These are phyloP conservation scores for Sarcophaga subvicina DNA, from an alignment of 2,888 invertebrate species.

Conservation along the genomic window DNA sequence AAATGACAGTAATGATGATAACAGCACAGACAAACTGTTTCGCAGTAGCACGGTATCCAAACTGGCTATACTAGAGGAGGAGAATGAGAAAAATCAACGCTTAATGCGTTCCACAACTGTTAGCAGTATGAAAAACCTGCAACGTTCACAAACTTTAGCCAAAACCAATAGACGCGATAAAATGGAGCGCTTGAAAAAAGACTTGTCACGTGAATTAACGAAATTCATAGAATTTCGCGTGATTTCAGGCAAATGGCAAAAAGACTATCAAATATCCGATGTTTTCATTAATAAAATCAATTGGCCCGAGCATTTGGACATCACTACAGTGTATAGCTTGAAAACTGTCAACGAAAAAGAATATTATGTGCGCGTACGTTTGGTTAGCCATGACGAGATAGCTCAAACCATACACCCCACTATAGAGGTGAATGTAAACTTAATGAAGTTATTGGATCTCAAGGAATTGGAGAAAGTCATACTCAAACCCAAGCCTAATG, in stretches of 20 bases:
- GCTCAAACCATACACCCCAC: conserved; percentile 78
- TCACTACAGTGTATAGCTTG: conserved; percentile 78
- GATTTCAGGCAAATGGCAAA: conserved; percentile 78
- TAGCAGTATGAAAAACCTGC: conserved; percentile 74
- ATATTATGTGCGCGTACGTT: conserved; percentile 76
- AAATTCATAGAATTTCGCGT: conserved; percentile 80
- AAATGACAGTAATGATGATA: conserved; percentile 69
- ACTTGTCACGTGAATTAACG: conserved; percentile 77
- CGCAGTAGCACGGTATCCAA: conserved; percentile 76
- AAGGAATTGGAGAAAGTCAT: conserved; percentile 79
- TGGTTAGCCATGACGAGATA: conserved; percentile 66
- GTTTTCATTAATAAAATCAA: conserved; percentile 79
- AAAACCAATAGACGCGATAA: conserved; percentile 77
- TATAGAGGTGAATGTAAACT: conserved; percentile 80
- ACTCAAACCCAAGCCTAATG: conserved; percentile 78
- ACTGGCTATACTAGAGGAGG: conserved; percentile 55
- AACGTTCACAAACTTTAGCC: conserved; percentile 70
- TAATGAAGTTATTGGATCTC: conserved; percentile 79
- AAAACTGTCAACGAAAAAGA: conserved; percentile 76
- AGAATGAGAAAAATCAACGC: conserved; percentile 41
- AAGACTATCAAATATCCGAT: conserved; percentile 79
- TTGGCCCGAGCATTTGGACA: conserved; percentile 79
- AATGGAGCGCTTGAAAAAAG: conserved; percentile 79
- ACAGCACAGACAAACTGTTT: conserved; percentile 39
- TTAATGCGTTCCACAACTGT: conserved; percentile 77